Conservation (phyloP, 2,113 vertebrate genomes). For the Sinocyclocheilus grahami region DNA sequence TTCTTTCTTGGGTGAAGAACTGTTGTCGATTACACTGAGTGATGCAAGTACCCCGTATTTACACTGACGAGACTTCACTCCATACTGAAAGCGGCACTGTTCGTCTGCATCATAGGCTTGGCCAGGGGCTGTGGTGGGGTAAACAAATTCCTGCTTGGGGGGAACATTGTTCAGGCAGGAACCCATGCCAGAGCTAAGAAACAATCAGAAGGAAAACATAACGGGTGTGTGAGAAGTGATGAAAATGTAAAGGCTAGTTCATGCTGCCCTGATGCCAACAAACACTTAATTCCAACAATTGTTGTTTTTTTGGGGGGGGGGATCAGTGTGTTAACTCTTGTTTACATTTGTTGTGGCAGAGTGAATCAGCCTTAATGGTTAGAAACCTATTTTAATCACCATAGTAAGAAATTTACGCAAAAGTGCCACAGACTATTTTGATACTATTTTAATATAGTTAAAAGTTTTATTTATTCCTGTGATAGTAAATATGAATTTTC, state of each 20-base stretch:
- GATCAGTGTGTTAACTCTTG: background rate
- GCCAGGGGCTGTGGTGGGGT: conserved; percentile 93
- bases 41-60: conserved; percentile 91
- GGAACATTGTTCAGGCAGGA: conserved; percentile 94
- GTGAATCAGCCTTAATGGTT: background rate
- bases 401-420: background rate
- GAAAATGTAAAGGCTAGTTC: background rate
- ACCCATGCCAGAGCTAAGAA: conserved; percentile 89
- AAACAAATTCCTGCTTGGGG: conserved; percentile 92
- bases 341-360: background rate
- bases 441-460: background rate
- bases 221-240: background rate
- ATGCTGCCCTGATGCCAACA: background rate
- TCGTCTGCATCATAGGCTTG: conserved; percentile 96
- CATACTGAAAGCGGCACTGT: conserved; percentile 98
- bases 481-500: background rate
- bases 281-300: background rate
- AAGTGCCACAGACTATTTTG: background rate
- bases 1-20: conserved; percentile 5
- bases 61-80: conserved; percentile 98
- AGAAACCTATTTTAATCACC: background rate
- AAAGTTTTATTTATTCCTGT: background rate
- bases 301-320: background rate
- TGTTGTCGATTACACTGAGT: conserved; percentile 19
- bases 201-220: conserved; percentile 25